Conservation (phyloP, 2,113 vertebrate species). For the Pelvicachromis taeniatus region DNA sequence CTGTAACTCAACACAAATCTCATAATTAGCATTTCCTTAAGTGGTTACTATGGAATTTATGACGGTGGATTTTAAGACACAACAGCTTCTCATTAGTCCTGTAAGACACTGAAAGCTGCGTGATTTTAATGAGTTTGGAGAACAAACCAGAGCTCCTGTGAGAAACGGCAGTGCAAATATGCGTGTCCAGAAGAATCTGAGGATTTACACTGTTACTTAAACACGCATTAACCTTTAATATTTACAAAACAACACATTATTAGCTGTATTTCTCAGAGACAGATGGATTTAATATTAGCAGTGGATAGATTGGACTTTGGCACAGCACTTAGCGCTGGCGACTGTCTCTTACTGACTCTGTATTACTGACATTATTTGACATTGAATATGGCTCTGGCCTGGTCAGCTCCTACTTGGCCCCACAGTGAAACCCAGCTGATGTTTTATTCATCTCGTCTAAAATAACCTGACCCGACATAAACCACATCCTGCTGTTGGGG, state of each 20-base stretch:
- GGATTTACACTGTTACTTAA: not conserved
- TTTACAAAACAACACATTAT: not conserved
- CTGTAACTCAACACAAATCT: not conserved
- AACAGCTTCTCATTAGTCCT: not conserved
- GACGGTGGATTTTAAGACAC: not conserved
- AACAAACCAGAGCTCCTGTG: not conserved
- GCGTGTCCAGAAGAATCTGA: not conserved
- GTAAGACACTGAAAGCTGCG: not conserved
- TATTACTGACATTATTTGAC: conserved; percentile 25
- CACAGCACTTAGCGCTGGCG: not conserved
- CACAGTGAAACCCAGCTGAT: conserved; percentile 15
- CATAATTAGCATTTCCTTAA: not conserved
- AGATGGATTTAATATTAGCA: not conserved
- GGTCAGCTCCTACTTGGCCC: not conserved
- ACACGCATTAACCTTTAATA: not conserved
- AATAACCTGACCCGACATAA: conserved; percentile 18
- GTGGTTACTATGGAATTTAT: not conserved
- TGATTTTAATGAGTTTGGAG: not conserved
- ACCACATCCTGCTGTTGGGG: conserved; percentile 20
- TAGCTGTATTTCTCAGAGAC: not conserved
- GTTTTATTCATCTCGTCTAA: conserved; percentile 51
- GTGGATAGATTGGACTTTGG: not conserved
- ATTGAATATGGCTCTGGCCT: not conserved
- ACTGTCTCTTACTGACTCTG: not conserved
- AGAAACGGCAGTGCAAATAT: not conserved